Evolutionary conservation across 2,797 vertebrate genomes (phyloP).

Genomic region (Sciaenops ocellatus): DNA sequence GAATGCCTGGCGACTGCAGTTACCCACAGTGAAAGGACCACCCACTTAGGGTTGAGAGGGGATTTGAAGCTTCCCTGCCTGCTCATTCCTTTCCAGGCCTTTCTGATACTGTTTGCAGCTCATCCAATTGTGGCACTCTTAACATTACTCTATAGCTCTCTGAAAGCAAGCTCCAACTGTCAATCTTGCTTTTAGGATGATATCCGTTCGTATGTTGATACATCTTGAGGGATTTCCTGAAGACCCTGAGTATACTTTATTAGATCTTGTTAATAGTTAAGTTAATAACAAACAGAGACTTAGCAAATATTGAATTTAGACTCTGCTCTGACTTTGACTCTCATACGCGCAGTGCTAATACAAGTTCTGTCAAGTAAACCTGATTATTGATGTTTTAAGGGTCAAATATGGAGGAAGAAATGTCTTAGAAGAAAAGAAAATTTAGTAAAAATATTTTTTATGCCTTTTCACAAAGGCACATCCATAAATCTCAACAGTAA

Average conservation of each 20-base stretch:
- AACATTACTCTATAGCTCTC: conserved; percentile 68
- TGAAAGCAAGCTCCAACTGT: conserved; percentile 66
- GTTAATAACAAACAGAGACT: conserved; percentile 58
- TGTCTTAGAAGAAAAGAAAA: neutral
- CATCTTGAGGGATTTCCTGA: conserved; percentile 64
- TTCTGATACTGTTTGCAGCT: conserved; percentile 84
- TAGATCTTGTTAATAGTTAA: conserved; percentile 67
- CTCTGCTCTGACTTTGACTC: neutral
- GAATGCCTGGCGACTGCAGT: conserved; percentile 88
- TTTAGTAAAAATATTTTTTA: neutral
- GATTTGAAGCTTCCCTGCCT: conserved; percentile 86
- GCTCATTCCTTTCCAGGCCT: conserved; percentile 83
- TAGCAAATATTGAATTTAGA: conserved; percentile 53
- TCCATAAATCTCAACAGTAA: neutral
- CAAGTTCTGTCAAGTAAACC: neutral
- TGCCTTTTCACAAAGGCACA: neutral
- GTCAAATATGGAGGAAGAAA: neutral
- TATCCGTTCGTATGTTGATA: conserved; percentile 52
- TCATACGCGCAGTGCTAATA: neutral
- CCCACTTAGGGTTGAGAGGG: conserved; percentile 89
- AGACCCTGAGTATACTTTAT: conserved; percentile 50
- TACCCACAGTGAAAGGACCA: conserved; percentile 90
- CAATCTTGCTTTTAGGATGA: conserved; percentile 62
- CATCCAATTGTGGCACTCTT: conserved; percentile 81
- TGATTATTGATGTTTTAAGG: neutral